Evolutionary conservation across 2,113 vertebrate genomes (phyloP).

Genomic region (Actenoides hombroni): DNA sequence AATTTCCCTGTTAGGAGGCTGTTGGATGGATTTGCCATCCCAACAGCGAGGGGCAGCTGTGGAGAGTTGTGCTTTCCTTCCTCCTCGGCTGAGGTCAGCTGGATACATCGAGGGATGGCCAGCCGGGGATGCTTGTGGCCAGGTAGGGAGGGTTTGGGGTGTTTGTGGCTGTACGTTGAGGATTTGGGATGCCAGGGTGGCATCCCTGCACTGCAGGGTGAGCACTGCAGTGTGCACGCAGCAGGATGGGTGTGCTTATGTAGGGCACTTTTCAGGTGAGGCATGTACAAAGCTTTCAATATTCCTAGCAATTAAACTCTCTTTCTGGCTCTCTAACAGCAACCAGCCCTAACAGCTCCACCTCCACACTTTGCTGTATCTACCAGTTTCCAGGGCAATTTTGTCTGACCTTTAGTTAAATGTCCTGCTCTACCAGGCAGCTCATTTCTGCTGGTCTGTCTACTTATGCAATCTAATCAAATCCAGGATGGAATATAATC

Average conservation of each 20-base stretch:
- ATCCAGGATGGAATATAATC: constrained; percentile 62
- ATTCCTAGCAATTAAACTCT: neutral
- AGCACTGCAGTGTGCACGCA: neutral
- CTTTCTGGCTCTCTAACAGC: neutral
- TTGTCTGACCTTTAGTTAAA: constrained; percentile 69
- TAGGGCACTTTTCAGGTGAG: neutral
- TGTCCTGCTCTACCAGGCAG: constrained; percentile 59
- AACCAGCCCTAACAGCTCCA: constrained; percentile 2
- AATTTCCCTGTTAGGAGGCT: neutral
- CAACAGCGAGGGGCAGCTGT: neutral
- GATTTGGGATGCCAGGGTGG: neutral
- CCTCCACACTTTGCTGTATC: constrained; percentile 2
- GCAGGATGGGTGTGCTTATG: neutral
- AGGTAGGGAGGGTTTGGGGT: neutral
- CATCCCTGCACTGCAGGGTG: neutral
- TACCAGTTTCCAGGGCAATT: constrained; percentile 57
- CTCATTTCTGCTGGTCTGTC: constrained; percentile 61
- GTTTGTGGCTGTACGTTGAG: neutral
- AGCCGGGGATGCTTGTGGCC: neutral
- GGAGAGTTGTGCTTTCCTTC: neutral
- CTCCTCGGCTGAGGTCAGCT: neutral
- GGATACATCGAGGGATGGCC: accelerated
- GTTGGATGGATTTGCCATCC: neutral
- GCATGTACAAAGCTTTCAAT: neutral
- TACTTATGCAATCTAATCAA: constrained; percentile 68